Evolutionary conservation across 2,888 invertebrate species (phyloP), one percentile per base, ranked within the genome.

Genomic region (Apamea monoglypha): DNA sequence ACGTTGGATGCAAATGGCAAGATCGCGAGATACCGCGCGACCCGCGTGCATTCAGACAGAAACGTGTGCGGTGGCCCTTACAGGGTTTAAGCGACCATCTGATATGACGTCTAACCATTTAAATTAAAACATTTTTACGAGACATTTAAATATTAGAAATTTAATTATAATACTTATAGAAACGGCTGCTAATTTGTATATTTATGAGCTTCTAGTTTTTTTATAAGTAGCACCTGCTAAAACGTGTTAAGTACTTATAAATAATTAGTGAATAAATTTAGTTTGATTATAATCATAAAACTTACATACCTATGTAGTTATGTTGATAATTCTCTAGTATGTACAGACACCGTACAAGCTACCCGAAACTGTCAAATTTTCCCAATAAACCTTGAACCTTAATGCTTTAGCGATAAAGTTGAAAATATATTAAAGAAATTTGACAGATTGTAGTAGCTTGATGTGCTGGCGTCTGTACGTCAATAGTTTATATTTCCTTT

Each of bases 1-100:
- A 92, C 90, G 92, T 91, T 92, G 94, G 91, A 95, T 95, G 95
- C 95, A 95, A 95, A 95, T 95, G 94, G 90, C 90, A 83, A 93
- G 95, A 95, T 95, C 90, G 91, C 88, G 86, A 92, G 94, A 95
- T 95, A 94, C 90, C 78, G 80, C 84, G 89, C 90, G 91, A 92
- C 92, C 92, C 91, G 92, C 92, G 91, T 91, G 92, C 92, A 91
- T 90, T 89, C 91, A 91, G 88, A 87, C 89, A 82, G 89, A 92
- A 92, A 93, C 93, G 94, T 94, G 93, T 95, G 93, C 90, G 94
- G 93, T 93, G 94, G 93, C 94, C 94, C 94, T 95, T 94, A 93
- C 90, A 89, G 84, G 87, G 89, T 85, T 89, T 89, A 90, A 87
- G 88, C 89, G 84, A 82, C 86, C 89, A 92, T 94, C 94, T 89